Evolutionary conservation across 2,113 vertebrate species (phyloP), one percentile per base, ranked within the genome.

Genomic region (Neomonachus schauinslandi): DNA sequence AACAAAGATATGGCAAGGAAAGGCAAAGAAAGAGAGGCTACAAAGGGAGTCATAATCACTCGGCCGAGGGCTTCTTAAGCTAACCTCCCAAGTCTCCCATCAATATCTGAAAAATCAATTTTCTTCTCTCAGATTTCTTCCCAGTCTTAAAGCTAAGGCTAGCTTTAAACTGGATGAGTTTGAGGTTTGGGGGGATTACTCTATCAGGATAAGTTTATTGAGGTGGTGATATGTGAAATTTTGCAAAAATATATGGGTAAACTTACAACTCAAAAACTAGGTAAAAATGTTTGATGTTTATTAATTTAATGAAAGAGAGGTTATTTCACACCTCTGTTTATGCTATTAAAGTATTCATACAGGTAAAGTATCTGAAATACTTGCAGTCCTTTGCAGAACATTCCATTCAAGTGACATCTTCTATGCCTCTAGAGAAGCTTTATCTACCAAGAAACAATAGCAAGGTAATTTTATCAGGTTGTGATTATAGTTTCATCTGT

Each of bases 21-120:
- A 85, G 13, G n/a, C 1, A 7, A 77, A 7, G 42, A 98, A 96
- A 85, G 55, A 97, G 81, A 77, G 26, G 63, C 95, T 98, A 49
- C 96, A 95, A 94, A 98, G 93, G 46, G 92, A 98, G 79, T 94
- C 39, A 57, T 92, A 97, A 72, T 97, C 86, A 92, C 89, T 92
- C 59, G 95, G 53, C n/a, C 57, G 88, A 87, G 11, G 2, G 18
- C 74, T 67, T 84, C 91, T 98, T 81, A 92, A 77, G 79, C 92
- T 97, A 76, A 94, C 92, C 84, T 89, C 79, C 67, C 94, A 97
- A 86, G 89, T 97, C 71, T 94, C 77, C 81, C 97, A 98, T 98
- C 96, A 97, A 97, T 98, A 98, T 93, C 72, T 97, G 89, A 98
- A 94, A 98, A 98, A 98, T 98, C 92, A 84, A 83, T 97, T 91